Base-by-base conservation (phyloP, 2,888 invertebrate species). In the Cryptus armator region DNA sequence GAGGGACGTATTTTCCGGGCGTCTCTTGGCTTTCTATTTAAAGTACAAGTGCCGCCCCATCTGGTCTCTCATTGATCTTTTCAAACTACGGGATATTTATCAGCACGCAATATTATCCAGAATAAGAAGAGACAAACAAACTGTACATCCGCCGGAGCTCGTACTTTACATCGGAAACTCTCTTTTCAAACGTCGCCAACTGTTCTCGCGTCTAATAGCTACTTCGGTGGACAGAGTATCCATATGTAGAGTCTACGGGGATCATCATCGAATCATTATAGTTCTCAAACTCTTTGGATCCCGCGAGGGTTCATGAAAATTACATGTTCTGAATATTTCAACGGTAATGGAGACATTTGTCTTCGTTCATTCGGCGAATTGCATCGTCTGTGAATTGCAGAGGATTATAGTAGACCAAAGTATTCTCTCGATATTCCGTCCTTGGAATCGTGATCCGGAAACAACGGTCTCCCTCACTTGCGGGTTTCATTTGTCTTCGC, bases 41-140 rank as follows among this genome's bases (percentile, higher is more conserved):
- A 56, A 56, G 24, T 10, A 56, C 56, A 12, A 3, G 10, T 16
- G 9, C 51, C n/a, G 53, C 3, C 19, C 9, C 12, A 10, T n/a
- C 16, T 37, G 32, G 48, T 24, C 71, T 76, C 29, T 76, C 70
- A 83, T 80, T 80, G 75, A 53, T 81, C 16, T 80, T 62, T 67
- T 19, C 24, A 32, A 32, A 66, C 43, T 19, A 14, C 44, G 3
- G 44, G 6, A 37, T 32, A 5, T 12, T 71, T 24, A 68, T 29
- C 64, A 3, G 24, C 14, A 37, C 12, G 16, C 53, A 62, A 32
- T 7, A 29, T n/a, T 29, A 6, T 29, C n/a, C 12, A 6, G 62
- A 62, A 62, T 9, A 62, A 14, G 14, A 12, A 5, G n/a, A 48
- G 32, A n/a, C 9, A 48, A 37, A 37, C 1, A 48, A 12, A 48